Evolutionary conservation across 2,797 vertebrate species (phyloP), one percentile per base, ranked within the genome.

Genomic region (Gymnopithys bicolor): DNA sequence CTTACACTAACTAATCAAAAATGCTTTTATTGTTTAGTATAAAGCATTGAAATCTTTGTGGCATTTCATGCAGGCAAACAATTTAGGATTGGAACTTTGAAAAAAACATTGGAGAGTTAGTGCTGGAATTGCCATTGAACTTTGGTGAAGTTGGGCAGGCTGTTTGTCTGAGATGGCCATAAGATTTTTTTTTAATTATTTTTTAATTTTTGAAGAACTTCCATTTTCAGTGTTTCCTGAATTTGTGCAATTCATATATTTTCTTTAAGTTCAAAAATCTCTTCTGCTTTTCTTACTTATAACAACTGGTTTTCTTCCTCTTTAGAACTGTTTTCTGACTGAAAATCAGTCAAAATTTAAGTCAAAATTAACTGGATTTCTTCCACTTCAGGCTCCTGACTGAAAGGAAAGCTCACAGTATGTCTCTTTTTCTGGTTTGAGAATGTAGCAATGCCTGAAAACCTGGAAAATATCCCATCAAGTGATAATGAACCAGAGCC

Each of bases 401-500:
- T 70, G 52, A 48, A 66, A 89, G 35, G 49, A 84, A 76, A 58
- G 19, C 48, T 73, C 83, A 11, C 49, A 63, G 23, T 43, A 14
- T 79, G 12, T 87, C 25, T 89, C 13, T 32, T 73, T 81, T 60
- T 92, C 68, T 90, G 73, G 27, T 80, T 30, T 45, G 39, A 69
- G 25, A 68, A 59, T 69, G 39, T 60, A 86, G 45, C n/a, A 87
- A 28, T 78, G 73, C 41, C 51, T 18, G 6, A 92, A 92, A 89
- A 83, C 33, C 75, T 95, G 92, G 81, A 93, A 89, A 60, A 80
- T 30, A 89, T 43, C 75, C 70, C 58, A 67, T 87, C 56, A 45
- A 94, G 45, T 80, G 87, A 89, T 79, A 51, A 75, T 79, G 70
- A 94, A 74, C 18, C 41, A 55, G 66, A 75, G 84, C 81, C 95